A percentile compares a stretch with the other conserved stretches of the same genome.
phyloP scores from a whole-genome alignment of 2,113 vertebrate genomes.

The Marcusenius ussheri region DNA sequence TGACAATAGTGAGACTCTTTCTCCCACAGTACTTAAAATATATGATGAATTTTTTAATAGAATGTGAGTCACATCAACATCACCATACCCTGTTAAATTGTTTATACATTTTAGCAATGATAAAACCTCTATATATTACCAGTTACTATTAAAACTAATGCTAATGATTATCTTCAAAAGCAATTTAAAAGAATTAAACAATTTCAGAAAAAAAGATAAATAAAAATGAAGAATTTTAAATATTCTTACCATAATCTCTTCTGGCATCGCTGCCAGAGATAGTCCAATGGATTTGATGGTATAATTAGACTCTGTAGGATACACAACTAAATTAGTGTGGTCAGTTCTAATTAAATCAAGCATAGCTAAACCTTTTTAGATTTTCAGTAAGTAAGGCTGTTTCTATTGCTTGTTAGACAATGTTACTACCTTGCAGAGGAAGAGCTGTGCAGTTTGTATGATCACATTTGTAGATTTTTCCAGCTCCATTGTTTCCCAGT shows the following conservation, averaged over 20 bases:
- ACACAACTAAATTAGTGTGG: neutral
- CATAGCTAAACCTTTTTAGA: neutral
- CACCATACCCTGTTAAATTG: neutral
- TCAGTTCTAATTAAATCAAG: neutral
- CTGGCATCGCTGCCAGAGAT: slow-evolving; percentile 37
- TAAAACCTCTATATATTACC: neutral
- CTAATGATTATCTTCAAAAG: neutral
- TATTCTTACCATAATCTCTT: slow-evolving; percentile 40
- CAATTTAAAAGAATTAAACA: no score
- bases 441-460: slow-evolving; percentile 8
- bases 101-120: neutral
- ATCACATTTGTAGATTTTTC: slow-evolving; percentile 28
- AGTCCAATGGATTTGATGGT: slow-evolving; percentile 41
- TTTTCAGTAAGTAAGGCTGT: neutral
- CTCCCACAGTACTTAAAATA: neutral
- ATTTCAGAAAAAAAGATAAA: no score
- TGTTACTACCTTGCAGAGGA: slow-evolving; percentile 26
- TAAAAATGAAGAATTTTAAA: neutral
- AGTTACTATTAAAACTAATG: neutral
- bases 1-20: neutral
- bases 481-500: slow-evolving; percentile 45
- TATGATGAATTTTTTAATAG: neutral
- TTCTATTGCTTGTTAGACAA: neutral
- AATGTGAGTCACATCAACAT: neutral
- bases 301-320: neutral